Conservation (phyloP, 2,797 vertebrate genomes). For the Petrocephalus sullivani region DNA sequence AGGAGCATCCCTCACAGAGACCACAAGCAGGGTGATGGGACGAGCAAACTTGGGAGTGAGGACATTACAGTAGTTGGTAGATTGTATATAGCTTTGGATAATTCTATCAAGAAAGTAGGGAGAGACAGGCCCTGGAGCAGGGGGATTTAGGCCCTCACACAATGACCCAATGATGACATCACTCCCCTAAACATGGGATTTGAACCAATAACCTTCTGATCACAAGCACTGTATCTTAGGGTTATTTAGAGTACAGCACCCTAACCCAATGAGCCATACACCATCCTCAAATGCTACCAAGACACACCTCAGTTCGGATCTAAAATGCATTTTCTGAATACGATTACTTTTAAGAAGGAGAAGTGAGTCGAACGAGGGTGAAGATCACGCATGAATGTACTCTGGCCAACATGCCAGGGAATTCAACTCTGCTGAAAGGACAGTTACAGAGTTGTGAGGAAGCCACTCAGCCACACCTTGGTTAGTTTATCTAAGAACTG, state of each 20-base stretch:
- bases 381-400: slow-evolving; percentile 55
- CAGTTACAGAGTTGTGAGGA: neutral
- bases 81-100: neutral
- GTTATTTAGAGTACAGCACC: neutral
- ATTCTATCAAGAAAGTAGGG: neutral
- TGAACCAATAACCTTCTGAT: neutral
- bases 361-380: slow-evolving; percentile 57
- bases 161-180: neutral
- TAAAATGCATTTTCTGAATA: slow-evolving; percentile 32
- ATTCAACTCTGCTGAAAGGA: neutral
- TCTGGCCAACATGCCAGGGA: neutral
- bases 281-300: slow-evolving; percentile 16
- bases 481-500: neutral
- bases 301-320: slow-evolving; percentile 17
- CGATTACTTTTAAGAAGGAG: slow-evolving; percentile 47
- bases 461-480: neutral
- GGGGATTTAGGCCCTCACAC: neutral
- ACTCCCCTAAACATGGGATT: neutral
- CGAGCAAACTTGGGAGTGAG: neutral
- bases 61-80: neutral
- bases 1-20: neutral
- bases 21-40: neutral
- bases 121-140: neutral
- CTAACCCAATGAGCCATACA: slow-evolving; percentile 5
- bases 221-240: neutral